Percentiles rank a stretch among this genome's conserved stretches.
Conservation (phyloP, 2,113 vertebrate species). For the Coregonus clupeaformis region DNA sequence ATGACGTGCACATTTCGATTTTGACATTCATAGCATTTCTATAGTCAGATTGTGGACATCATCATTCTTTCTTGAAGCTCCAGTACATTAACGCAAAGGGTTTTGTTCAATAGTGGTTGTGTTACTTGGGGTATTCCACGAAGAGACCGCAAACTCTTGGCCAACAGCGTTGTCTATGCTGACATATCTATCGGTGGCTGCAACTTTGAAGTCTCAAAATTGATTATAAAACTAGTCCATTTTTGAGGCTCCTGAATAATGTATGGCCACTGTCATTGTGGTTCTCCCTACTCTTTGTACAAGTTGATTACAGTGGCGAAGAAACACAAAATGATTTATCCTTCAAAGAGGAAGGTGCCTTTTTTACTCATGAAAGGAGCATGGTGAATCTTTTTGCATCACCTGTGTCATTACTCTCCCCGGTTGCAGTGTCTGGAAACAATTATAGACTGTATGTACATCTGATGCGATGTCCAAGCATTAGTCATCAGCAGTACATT, state of each 20-base stretch:
- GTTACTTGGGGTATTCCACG: too few relatives aligned
- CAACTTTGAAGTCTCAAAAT: slow-evolving; percentile 31
- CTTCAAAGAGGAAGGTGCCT: background rate
- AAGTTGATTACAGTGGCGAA: slow-evolving; percentile 16
- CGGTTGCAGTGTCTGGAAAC: background rate
- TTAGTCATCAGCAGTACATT: slow-evolving; percentile 34
- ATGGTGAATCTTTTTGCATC: background rate
- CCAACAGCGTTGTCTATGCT: background rate
- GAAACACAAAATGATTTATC: slow-evolving; percentile 20
- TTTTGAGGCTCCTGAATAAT: slow-evolving; percentile 34
- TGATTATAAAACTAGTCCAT: slow-evolving; percentile 38
- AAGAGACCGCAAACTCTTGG: too few relatives aligned
- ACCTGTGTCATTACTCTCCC: background rate
- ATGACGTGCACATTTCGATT: background rate
- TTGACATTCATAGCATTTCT: background rate
- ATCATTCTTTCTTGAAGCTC: too few relatives aligned
- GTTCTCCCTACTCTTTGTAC: slow-evolving; percentile 20
- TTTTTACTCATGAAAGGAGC: background rate
- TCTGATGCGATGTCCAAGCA: slow-evolving; percentile 29
- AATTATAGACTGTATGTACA: slow-evolving; percentile 29
- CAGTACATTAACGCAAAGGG: too few relatives aligned
- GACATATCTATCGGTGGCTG: background rate
- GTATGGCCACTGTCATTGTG: slow-evolving; percentile 23
- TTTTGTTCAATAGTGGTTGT: too few relatives aligned
- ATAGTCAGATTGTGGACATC: too few relatives aligned